Evolutionary conservation across 1,140 invertebrate genomes (phyloP), one percentile per base, ranked within the genome.

Genomic region (Pantala flavescens): DNA sequence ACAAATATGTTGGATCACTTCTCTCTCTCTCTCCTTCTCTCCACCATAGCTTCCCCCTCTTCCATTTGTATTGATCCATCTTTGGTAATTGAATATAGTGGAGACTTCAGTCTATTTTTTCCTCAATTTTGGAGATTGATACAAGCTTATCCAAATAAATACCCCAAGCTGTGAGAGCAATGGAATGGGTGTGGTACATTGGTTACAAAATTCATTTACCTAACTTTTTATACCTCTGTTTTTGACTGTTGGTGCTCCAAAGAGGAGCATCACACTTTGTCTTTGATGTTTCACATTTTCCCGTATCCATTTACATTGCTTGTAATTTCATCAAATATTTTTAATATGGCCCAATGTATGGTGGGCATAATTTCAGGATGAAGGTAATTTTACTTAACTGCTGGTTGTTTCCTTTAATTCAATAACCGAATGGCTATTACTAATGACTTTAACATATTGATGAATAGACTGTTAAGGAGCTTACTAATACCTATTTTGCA

Each of bases 81-180:
- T 63, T 63, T 63, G 49, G 49, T 63, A 63, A 63, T 63, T 63
- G 49, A 63, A 63, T 63, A 63, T 63, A 63, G 49, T 63, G 49
- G 49, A 21, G 49, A 63, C 49, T 63, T 19, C 49, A 19, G n/a
- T 21, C 49, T 63, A 19, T 63, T 63, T 63, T 63, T 63, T 63
- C 49, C 49, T 63, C 49, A 63, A 63, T 63, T 63, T 63, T 63
- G 49, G 49, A 63, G 49, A 63, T 63, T 63, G 49, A 63, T 63
- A 21, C 49, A 63, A 63, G 49, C 49, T 63, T 63, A 63, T 63
- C 49, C 49, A 63, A 63, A 63, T 63, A 63, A 63, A 63, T 63
- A 63, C 49, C 16, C 49, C 49, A 63, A 63, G n/a, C 16, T 63
- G 49, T 63, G 49, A 19, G 49, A 19, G 49, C n/a, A 21, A 19